These are phyloP conservation scores for Entomobrya proxima DNA, from an alignment of 2,888 invertebrate species.

Conservation along the genomic window DNA sequence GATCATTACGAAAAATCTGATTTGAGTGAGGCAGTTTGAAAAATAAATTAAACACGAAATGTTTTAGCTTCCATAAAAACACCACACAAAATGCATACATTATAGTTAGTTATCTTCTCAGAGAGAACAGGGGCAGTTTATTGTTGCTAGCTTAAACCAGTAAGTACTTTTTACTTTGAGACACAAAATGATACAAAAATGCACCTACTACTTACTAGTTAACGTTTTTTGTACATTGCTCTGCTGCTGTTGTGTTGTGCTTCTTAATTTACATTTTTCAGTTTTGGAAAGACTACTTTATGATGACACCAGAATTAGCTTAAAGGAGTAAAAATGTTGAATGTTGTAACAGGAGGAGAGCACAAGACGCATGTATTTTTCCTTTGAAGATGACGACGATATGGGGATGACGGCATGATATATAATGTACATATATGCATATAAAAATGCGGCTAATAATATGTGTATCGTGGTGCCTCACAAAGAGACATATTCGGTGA, in stretches of 20 bases:
- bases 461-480: not conserved
- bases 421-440: not conserved
- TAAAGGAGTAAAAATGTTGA: slow-evolving; percentile 8
- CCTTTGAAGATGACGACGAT: not conserved
- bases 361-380: not conserved
- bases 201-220: too few relatives aligned
- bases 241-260: too few relatives aligned
- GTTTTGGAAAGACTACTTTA: slow-evolving; percentile 29
- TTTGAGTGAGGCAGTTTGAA: too few relatives aligned
- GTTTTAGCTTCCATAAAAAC: too few relatives aligned
- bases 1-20: too few relatives aligned
- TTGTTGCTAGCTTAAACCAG: not conserved
- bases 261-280: slow-evolving; percentile 20
- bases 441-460: not conserved
- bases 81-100: too few relatives aligned
- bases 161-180: too few relatives aligned
- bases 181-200: not conserved
- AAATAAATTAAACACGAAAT: too few relatives aligned
- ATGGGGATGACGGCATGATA: not conserved
- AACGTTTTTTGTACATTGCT: not conserved
- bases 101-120: too few relatives aligned
- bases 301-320: slow-evolving; percentile 36
- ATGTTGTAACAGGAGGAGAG: slow-evolving; percentile 1
- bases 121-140: not conserved
- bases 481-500: not conserved